phyloP scores from a whole-genome alignment of 2,797 vertebrate genomes.

The Parauchenoglanis punctatus region DNA sequence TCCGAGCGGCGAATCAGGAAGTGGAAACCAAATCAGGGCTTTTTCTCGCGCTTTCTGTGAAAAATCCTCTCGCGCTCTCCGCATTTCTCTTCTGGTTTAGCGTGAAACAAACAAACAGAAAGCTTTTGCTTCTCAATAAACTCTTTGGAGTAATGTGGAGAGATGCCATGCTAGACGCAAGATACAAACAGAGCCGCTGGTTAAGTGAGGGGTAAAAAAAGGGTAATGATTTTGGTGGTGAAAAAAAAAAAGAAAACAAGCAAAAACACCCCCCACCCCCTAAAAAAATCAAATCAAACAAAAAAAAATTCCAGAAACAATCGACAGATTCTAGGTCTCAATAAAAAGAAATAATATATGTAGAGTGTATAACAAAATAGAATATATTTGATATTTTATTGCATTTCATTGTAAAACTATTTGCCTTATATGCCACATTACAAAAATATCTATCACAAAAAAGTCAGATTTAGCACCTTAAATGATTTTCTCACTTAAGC shows the following conservation, averaged over 20 bases:
- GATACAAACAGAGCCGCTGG: too few species aligned
- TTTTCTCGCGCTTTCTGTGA: slow-evolving; percentile 23
- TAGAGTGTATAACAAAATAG: background rate
- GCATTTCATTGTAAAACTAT: too few species aligned
- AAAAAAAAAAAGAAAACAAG: background rate
- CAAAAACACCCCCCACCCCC: too few species aligned
- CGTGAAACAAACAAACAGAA: background rate
- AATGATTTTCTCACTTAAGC: too few species aligned
- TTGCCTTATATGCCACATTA: too few species aligned
- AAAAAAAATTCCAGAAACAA: background rate
- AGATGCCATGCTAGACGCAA: background rate
- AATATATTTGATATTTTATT: background rate
- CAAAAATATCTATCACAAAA: too few species aligned
- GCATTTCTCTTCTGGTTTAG: background rate
- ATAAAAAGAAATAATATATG: background rate
- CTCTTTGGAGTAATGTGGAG: background rate
- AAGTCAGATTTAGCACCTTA: too few species aligned
- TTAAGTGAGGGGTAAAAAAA: background rate
- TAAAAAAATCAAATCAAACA: background rate
- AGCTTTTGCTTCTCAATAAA: too few species aligned
- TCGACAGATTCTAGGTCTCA: background rate
- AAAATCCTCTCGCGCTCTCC: background rate
- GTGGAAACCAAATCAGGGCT: slow-evolving; percentile 32
- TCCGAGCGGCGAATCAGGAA: slow-evolving; percentile 33
- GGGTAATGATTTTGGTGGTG: background rate